A percentile compares a stretch with the other conserved stretches of the same genome.
phyloP scores from a whole-genome alignment of 2,113 vertebrate genomes.

The Forbesichthys agassizii region DNA sequence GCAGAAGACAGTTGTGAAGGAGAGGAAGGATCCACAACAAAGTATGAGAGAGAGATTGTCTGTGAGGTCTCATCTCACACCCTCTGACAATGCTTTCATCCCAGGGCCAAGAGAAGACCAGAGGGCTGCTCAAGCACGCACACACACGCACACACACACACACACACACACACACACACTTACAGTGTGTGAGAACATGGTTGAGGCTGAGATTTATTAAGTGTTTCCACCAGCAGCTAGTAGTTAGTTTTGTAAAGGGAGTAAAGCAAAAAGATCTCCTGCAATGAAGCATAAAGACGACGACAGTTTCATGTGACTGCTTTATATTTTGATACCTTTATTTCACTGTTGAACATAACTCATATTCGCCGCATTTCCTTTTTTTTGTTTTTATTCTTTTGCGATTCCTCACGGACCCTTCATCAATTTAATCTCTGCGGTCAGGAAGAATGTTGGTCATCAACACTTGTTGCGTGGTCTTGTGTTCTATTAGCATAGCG shows the following conservation, averaged over 20 bases:
- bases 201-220: slow-evolving; percentile 28
- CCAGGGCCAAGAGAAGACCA: slow-evolving; percentile 61
- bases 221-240: slow-evolving; percentile 13
- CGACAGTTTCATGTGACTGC: slow-evolving; percentile 50
- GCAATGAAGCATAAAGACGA: slow-evolving; percentile 26
- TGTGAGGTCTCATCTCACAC: slow-evolving; percentile 76
- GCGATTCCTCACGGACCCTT: slow-evolving; percentile 6
- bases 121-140: slow-evolving; percentile 10
- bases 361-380: slow-evolving; percentile 11
- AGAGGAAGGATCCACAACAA: not conserved
- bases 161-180: slow-evolving; percentile 15
- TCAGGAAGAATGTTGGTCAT: no score
- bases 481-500: no score
- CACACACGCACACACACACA: slow-evolving; percentile 13
- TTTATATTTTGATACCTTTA: slow-evolving; percentile 31
- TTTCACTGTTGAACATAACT: not conserved
- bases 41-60: slow-evolving; percentile 37
- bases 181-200: slow-evolving; percentile 25
- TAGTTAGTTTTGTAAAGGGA: not conserved
- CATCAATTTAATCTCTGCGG: not conserved
- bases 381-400: not conserved
- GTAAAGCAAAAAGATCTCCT: slow-evolving; percentile 16
- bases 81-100: slow-evolving; percentile 70
- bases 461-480: no score
- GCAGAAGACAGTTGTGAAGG: slow-evolving; percentile 11